Conservation (phyloP, 1,140 invertebrate genomes). For the Oreohelix idahoensis region DNA sequence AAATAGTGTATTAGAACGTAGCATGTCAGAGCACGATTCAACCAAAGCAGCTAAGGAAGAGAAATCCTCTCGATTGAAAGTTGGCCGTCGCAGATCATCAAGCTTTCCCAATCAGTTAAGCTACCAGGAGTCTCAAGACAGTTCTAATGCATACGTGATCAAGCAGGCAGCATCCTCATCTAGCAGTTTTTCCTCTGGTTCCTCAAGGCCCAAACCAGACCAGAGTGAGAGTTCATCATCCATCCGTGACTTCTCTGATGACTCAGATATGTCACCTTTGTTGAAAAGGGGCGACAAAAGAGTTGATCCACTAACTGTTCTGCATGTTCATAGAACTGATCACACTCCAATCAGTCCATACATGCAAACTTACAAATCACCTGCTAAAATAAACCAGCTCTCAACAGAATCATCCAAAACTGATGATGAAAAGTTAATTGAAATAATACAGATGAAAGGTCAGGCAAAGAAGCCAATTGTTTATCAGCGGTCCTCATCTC, state of each 20-base stretch:
- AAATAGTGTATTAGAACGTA: constrained; percentile 48
- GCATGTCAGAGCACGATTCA: constrained; percentile 47
- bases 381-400: background rate
- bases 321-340: constrained; percentile 55
- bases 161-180: constrained; percentile 20
- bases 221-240: constrained; percentile 43
- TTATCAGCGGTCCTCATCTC: constrained; percentile 33
- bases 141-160: background rate
- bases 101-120: constrained; percentile 68
- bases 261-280: constrained; percentile 46
- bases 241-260: constrained; percentile 42
- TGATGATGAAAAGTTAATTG: constrained; percentile 69
- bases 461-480: constrained; percentile 34
- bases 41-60: constrained; percentile 35
- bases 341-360: constrained; percentile 35
- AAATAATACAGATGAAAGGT: constrained; percentile 50
- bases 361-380: background rate
- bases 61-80: constrained; percentile 41
- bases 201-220: constrained; percentile 11
- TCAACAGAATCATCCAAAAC: constrained; percentile 55
- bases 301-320: constrained; percentile 54
- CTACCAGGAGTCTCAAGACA: constrained; percentile 48
- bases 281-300: constrained; percentile 42
- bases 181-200: constrained; percentile 26
- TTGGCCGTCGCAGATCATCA: constrained; percentile 55